A percentile compares a stretch with the other conserved stretches of the same genome.
Evolutionary conservation across 2,113 vertebrate genomes (phyloP).

Genomic region (Cyprichromis sp.): DNA sequence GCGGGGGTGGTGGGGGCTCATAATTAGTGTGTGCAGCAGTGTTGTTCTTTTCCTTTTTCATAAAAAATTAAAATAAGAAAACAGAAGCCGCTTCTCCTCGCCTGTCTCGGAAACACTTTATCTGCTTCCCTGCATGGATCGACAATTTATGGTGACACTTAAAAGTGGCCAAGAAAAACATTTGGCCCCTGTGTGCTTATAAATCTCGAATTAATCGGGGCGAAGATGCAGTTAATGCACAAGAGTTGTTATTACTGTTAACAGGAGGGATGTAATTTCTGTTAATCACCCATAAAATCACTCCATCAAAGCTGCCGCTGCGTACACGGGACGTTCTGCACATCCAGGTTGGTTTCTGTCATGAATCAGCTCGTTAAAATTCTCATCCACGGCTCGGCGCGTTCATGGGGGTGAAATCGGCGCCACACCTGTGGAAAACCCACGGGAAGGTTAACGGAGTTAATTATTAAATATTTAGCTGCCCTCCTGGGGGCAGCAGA

Average conservation of each 20-base stretch:
- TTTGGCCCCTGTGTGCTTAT: neutral
- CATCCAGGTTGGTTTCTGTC: neutral
- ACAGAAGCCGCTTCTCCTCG: neutral
- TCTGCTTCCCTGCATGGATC: neutral
- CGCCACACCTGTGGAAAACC: neutral
- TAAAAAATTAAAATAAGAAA: neutral
- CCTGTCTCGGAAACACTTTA: neutral
- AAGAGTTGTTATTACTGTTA: neutral
- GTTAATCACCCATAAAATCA: neutral
- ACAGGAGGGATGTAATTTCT: neutral
- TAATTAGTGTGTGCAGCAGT: neutral
- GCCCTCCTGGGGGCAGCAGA: neutral
- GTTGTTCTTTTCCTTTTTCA: neutral
- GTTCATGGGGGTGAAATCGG: neutral
- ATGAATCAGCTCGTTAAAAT: neutral
- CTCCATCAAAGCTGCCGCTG: neutral
- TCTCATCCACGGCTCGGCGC: neutral
- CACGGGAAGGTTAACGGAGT: conserved; percentile 5
- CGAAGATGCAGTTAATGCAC: neutral
- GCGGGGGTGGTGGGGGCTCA: neutral
- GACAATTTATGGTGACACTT: neutral
- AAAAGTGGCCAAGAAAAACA: neutral
- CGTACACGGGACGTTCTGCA: neutral
- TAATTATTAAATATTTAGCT: conserved; percentile 25
- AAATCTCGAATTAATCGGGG: neutral